phyloP scores from a whole-genome alignment of 2,113 vertebrate genomes.

The Heterochromis multidens region DNA sequence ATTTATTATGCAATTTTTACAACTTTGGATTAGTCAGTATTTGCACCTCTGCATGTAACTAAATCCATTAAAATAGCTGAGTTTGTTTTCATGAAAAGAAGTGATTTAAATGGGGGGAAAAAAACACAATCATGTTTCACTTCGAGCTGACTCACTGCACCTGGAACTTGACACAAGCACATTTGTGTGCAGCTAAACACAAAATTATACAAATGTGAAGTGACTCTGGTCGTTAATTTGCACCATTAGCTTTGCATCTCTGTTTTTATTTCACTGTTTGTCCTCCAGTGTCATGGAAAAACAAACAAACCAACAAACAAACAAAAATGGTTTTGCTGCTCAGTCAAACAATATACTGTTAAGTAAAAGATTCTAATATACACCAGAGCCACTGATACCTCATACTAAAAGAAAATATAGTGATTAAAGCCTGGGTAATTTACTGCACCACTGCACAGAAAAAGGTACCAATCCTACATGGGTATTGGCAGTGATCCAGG shows the following conservation, averaged over 20 bases:
- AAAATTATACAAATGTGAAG: background rate
- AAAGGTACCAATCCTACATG: conserved; percentile 1
- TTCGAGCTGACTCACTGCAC: background rate
- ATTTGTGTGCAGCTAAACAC: background rate
- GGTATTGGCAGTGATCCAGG: conserved; percentile 3
- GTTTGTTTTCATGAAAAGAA: background rate
- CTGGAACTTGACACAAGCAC: background rate
- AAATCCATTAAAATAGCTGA: background rate
- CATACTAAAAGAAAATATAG: background rate
- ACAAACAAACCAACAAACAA: background rate
- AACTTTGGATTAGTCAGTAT: background rate
- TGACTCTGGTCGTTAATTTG: background rate
- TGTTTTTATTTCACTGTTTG: background rate
- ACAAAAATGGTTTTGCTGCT: background rate
- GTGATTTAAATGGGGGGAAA: background rate
- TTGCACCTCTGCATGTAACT: background rate
- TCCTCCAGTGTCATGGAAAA: background rate
- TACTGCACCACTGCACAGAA: background rate
- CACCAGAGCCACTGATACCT: background rate
- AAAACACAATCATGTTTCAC: background rate
- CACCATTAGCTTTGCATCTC: background rate
- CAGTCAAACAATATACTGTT: background rate
- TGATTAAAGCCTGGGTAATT: conserved; percentile 5
- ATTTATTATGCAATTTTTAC: too few relatives aligned
- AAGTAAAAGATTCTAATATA: background rate